Evolutionary conservation across 2,797 vertebrate species (phyloP), one percentile per base, ranked within the genome.

Genomic region (Argyrosomus regius): DNA sequence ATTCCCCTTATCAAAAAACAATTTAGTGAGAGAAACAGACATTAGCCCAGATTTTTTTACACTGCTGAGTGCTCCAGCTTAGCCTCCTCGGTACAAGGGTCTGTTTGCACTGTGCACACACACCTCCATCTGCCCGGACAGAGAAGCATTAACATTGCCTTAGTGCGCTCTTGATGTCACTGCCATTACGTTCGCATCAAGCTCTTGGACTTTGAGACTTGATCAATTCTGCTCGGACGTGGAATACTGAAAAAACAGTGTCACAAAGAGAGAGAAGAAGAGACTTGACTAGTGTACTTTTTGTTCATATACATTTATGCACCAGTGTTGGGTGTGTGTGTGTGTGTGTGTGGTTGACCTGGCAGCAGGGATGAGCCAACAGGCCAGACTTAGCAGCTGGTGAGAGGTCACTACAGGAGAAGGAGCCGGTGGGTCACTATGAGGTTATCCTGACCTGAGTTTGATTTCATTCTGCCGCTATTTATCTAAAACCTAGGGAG

Each of bases 381-480:
- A 84, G 75, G 74, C 67, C 62, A 39, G 67, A 57, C 62, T 56
- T 26, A 75, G 82, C 85, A 81, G 80, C 87, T 81, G 86, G 94
- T 96, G 95, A 96, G 94, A 95, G 95, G 95, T 96, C 91, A 92
- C 92, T 76, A 53, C 90, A 93, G 91, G 96, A 95, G 94, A 94
- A 94, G 91, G 94, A 96, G 95, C 69, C 70, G 67, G 56, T 64
- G 65, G 97, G 97, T 98, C 97, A 94, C 89, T 85, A 70, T 83
- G 89, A 96, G 97, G 97, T 98, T 97, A 97, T 91, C 93, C 96
- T 83, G 94, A 97, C 96, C 96, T 61, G 81, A 89, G 93, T 94
- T 94, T 90, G 80, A 91, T 93, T 94, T 75, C 90, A 79, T 93
- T 87, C 86, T 89, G 91, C 91, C 93, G 91, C 91, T 96, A 92